These are phyloP conservation scores for Hozukius guyotensis DNA, from an alignment of 2,797 vertebrate genomes.

Conservation along the genomic window DNA sequence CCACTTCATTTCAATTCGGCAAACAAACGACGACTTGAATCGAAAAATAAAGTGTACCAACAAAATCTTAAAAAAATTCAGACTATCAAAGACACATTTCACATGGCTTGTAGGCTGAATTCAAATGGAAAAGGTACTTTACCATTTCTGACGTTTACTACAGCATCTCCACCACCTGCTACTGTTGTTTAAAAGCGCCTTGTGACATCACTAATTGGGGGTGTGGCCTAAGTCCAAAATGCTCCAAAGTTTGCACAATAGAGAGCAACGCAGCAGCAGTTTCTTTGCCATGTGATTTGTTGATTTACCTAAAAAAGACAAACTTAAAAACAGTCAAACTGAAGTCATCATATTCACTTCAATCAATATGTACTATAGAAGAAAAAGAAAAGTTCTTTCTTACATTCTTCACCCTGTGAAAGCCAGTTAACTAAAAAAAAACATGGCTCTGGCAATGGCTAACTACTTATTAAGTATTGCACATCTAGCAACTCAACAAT, in stretches of 20 bases:
- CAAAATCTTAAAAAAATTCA: too few relatives aligned
- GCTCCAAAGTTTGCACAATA: neutral
- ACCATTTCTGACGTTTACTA: neutral
- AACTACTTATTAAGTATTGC: constrained; percentile 81
- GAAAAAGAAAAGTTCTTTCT: constrained; percentile 41
- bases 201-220: constrained; percentile 13
- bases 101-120: neutral
- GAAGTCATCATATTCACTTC: constrained; percentile 50
- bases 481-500: constrained; percentile 84
- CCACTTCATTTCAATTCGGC: too few relatives aligned
- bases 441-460: constrained; percentile 69
- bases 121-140: neutral
- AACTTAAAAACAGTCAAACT: constrained; percentile 71
- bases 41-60: too few relatives aligned
- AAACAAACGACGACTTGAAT: too few relatives aligned
- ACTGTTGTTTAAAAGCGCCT: neutral
- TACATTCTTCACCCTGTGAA: constrained; percentile 70
- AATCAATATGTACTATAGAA: constrained; percentile 45
- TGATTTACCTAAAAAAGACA: constrained; percentile 36
- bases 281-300: neutral
- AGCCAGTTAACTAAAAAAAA: constrained; percentile 52
- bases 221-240: neutral
- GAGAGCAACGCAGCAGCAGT: neutral
- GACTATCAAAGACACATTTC: neutral
- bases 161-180: neutral